Evolutionary conservation across 2,113 vertebrate genomes (phyloP).

Genomic region (Maccullochella peelii): DNA sequence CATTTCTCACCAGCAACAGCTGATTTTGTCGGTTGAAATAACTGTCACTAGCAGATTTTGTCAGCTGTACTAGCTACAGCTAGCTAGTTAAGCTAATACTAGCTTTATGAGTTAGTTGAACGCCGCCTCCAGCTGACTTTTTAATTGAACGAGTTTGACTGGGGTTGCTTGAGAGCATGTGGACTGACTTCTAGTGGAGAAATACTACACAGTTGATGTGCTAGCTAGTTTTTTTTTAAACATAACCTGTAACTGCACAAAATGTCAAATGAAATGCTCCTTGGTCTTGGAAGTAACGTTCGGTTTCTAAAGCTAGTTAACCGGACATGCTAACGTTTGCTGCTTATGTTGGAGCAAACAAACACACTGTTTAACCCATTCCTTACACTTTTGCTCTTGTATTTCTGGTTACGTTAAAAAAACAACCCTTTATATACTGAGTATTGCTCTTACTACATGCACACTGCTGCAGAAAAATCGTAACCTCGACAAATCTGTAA

Average conservation of each 20-base stretch:
- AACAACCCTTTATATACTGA: not conserved
- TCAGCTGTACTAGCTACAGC: not conserved
- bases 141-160: not conserved
- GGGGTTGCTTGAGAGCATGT: not conserved
- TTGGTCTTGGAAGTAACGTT: not conserved
- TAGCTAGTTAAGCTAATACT: not conserved
- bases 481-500: conserved; percentile 10
- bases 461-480: not conserved
- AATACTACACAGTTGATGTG: too few relatives aligned
- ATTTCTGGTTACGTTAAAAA: not conserved
- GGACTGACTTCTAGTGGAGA: not conserved
- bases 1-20: not conserved
- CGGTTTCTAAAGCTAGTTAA: not conserved
- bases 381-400: not conserved
- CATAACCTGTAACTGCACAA: not conserved
- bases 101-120: not conserved
- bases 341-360: not conserved
- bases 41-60: not conserved
- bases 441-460: not conserved
- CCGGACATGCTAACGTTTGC: not conserved
- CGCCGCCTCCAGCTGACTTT: conserved; percentile 1
- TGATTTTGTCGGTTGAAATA: not conserved
- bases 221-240: too few relatives aligned
- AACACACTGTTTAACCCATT: not conserved
- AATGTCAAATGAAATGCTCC: not conserved